Evolutionary conservation across 1,140 invertebrate species (phyloP).

Genomic region (Aphelinus certus): DNA sequence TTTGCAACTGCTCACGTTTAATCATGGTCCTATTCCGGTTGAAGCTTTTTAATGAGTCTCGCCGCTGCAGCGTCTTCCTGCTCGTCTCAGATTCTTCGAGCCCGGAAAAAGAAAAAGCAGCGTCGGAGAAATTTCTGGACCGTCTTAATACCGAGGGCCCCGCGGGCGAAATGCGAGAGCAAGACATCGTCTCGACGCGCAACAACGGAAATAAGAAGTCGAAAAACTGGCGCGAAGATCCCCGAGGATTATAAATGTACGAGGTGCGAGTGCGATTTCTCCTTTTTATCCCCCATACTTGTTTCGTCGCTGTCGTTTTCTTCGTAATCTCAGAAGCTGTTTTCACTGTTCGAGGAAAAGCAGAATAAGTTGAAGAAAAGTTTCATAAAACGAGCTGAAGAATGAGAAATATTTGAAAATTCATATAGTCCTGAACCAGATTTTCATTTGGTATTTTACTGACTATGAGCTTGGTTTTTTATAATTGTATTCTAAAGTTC

Average conservation of each 20-base stretch:
- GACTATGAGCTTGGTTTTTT: too few species aligned
- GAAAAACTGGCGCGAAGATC: constrained; percentile 44
- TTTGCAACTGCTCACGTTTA: constrained; percentile 47
- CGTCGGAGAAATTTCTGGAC: constrained; percentile 12
- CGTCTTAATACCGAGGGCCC: constrained; percentile 40
- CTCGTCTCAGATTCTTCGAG: not conserved
- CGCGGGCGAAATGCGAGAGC: constrained; percentile 49
- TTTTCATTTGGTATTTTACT: not conserved
- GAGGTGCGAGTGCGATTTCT: not conserved
- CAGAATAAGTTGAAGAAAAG: constrained; percentile 6
- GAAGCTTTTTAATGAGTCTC: constrained; percentile 61
- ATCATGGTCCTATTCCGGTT: constrained; percentile 58
- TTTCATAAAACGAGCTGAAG: constrained; percentile 12
- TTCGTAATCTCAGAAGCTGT: not conserved
- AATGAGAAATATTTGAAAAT: constrained; percentile 20
- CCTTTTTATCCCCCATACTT: not conserved
- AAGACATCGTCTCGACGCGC: constrained; percentile 40
- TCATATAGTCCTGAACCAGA: not conserved
- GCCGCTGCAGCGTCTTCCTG: constrained; percentile 48
- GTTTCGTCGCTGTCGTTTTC: not conserved
- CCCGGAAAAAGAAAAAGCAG: constrained; percentile 20
- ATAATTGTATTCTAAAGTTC: too few species aligned
- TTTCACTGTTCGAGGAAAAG: not conserved
- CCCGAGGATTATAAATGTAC: constrained; percentile 30
- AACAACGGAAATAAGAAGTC: constrained; percentile 51